Evolutionary conservation across 2,888 invertebrate genomes (phyloP).

Genomic region (Sericinus montela): DNA sequence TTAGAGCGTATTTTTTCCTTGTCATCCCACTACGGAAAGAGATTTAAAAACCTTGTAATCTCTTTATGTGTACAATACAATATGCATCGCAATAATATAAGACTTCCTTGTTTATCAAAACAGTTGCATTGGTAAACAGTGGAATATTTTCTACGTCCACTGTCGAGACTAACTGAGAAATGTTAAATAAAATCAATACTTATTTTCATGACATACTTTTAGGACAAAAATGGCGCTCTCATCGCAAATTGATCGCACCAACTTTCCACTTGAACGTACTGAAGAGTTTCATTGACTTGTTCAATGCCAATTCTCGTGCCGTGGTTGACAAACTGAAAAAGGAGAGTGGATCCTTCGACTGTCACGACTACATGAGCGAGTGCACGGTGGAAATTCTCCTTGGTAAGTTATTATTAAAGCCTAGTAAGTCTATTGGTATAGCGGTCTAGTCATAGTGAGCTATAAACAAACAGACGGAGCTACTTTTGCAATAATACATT

Average conservation of each 20-base stretch:
- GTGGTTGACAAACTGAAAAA: constrained; percentile 86
- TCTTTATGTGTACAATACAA: background rate
- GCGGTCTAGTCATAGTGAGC: too few species aligned
- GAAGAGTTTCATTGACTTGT: constrained; percentile 91
- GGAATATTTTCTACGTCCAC: too few species aligned
- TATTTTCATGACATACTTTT: background rate
- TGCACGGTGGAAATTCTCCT: constrained; percentile 90
- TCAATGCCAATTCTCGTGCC: constrained; percentile 88
- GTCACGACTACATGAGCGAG: constrained; percentile 91
- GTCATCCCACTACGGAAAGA: constrained; percentile 7
- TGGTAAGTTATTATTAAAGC: too few species aligned
- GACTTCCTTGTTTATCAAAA: constrained; percentile 1
- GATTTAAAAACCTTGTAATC: constrained; percentile 13
- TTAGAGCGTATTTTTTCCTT: constrained; percentile 13
- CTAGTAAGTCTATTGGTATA: too few species aligned
- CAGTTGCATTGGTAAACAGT: too few species aligned
- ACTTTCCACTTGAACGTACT: constrained; percentile 93
- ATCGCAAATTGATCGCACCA: constrained; percentile 91
- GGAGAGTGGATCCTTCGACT: constrained; percentile 85
- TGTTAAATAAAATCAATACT: background rate
- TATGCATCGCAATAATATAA: background rate
- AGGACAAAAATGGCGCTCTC: constrained; percentile 92
- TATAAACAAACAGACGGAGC: too few species aligned
- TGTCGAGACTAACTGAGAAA: too few species aligned
- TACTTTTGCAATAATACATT: too few species aligned